Percentiles rank a stretch among this genome's conserved stretches.
These are phyloP conservation scores for Acrocyrtus sp. DNA, from an alignment of 2,888 invertebrate species.

Conservation along the genomic window DNA sequence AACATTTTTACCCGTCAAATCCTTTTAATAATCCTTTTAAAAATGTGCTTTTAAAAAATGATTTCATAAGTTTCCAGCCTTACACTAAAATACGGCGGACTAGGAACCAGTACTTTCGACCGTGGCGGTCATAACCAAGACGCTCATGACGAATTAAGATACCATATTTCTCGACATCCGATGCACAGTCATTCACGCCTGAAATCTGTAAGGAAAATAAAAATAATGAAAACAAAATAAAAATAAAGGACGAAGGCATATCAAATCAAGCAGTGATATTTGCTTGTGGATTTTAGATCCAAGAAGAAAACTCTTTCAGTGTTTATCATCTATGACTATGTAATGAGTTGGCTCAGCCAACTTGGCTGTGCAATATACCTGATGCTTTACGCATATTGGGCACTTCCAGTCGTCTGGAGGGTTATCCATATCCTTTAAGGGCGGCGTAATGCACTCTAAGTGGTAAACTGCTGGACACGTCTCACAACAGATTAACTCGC, in stretches of 20 bases:
- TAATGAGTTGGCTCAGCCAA: too few relatives aligned
- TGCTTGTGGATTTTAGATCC: not conserved
- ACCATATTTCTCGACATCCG: constrained; percentile 91
- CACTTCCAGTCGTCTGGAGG: constrained; percentile 99
- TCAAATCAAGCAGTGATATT: not conserved
- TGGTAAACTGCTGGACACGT: constrained; percentile 99
- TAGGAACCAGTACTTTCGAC: constrained; percentile 97
- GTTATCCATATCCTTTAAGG: constrained; percentile 80
- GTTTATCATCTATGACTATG: not conserved
- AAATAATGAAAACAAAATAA: constrained; percentile 6
- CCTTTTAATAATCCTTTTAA: not conserved
- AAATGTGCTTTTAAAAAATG: not conserved
- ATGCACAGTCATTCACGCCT: constrained; percentile 93
- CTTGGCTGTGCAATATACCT: constrained; percentile 68
- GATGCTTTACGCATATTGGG: constrained; percentile 90
- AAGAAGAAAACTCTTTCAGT: too few relatives aligned
- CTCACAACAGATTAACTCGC: constrained; percentile 96
- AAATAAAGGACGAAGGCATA: not conserved
- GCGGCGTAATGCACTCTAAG: constrained; percentile 95
- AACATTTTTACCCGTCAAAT: not conserved
- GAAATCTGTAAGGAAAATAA: constrained; percentile 72
- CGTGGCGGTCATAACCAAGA: constrained; percentile 94
- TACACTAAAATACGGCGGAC: constrained; percentile 92
- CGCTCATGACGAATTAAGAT: constrained; percentile 92
- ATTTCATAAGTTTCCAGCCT: constrained; percentile 66